Evolutionary conservation across 1,140 invertebrate species (phyloP), one percentile per base, ranked within the genome.

Genomic region (Drosophila micromelanica): DNA sequence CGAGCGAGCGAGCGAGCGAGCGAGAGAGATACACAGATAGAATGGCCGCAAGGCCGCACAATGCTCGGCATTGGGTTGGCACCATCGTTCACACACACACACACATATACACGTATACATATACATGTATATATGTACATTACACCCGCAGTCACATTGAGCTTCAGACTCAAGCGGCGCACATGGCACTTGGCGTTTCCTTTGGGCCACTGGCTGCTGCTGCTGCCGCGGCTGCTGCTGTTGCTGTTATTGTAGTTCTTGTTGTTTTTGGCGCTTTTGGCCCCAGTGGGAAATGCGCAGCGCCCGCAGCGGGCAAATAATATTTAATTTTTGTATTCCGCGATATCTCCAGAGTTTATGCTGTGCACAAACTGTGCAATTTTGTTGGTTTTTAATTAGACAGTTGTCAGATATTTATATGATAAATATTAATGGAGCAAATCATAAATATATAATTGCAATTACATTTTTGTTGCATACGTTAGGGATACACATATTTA

Each of bases 131-230:
- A 75, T 32, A 35, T 3, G 59, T 13, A 73, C 63, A 54, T 56
- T 49, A 73, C 69, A 69, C 68, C 72, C 59, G 45, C 59, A 64
- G 63, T 62, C 35, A 64, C 23, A 62, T 46, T 69, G 13, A 63
- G 57, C 57, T 55, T 71, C 48, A 62, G 63, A 74, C 45, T 76
- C 42, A 75, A 77, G 74, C 82, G 78, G 64, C 82, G 82, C 82
- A 89, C 78, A 86, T 86, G 78, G 78, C 81, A 87, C 84, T 82
- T 87, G 78, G 75, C 71, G 56, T 72, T 80, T 80, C 73, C 81
- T 85, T 71, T 67, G 80, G 46, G 49, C 49, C 52, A 74, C 46
- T 43, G 32, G 23, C 20, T 70, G 57, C 17, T 49, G 43, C 54
- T 61, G 68, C 23, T 48, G 13, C 13, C 59, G 62, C 56, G 27